Conservation (phyloP, 2,888 invertebrate genomes). For the Tiliacea citrago region DNA sequence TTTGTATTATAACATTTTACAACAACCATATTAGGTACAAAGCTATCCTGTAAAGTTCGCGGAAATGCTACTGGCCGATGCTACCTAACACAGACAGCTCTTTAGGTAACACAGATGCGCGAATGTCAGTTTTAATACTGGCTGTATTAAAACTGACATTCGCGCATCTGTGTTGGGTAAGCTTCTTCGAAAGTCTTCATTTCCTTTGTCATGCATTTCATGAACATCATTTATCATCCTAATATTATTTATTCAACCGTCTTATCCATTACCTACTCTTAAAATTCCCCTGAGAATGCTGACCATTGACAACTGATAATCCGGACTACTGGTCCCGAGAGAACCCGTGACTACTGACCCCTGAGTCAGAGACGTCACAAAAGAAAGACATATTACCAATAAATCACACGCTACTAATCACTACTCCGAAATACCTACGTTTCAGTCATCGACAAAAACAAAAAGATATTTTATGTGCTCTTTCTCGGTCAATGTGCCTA, state of each 20-base stretch:
- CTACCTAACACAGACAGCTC: neutral
- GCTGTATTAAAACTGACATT: too few relatives aligned
- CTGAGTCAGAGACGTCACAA: neutral
- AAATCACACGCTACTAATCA: constrained; percentile 54
- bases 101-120: neutral
- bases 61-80: neutral
- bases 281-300: neutral
- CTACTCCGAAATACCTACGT: constrained; percentile 37
- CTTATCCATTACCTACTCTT: neutral
- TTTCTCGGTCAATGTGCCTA: constrained; percentile 34
- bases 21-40: neutral
- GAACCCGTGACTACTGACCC: neutral
- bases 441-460: constrained; percentile 27
- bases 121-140: neutral
- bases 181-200: neutral
- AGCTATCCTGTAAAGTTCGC: neutral
- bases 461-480: constrained; percentile 35
- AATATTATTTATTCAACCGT: neutral
- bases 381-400: constrained; percentile 45
- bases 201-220: neutral
- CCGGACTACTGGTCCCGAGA: too few relatives aligned
- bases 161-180: too few relatives aligned
- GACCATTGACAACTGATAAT: neutral
- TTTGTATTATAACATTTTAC: neutral
- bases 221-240: neutral